Evolutionary conservation across 1,140 invertebrate species (phyloP), one percentile per base, ranked within the genome.

Genomic region (Meteorus sp.): DNA sequence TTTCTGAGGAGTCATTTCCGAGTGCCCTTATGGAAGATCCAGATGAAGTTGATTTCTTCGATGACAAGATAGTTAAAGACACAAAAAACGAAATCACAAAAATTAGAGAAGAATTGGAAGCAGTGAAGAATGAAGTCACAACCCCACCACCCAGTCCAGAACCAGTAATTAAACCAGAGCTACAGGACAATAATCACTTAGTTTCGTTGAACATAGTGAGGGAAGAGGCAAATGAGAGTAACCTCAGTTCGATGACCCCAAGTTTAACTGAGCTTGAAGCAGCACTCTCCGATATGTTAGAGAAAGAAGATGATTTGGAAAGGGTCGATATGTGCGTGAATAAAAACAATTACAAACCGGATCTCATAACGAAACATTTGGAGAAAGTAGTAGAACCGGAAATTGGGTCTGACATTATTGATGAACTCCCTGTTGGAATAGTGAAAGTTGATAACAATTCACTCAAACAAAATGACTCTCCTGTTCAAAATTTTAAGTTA

Each of bases 1-100:
- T 80, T 63, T 78, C 77, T n/a, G 71, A 80, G 58, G 78, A 80
- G 47, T 79, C 77, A 9, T 53, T 80, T 43, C 76, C 78, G 6
- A 64, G 54, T 27, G 77, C 77, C 52, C 76, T 78, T 73, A 53
- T 77, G 2, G 71, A 70, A 50, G 71, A 70, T 2, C 19, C 22
- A 22, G 60, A 63, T 50, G 61, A 54, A 20, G 22, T 51, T 3
- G 58, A 63, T 53, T 57, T 60, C 22, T 60, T 63, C 37, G 62
- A 61, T 17, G 63, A 61, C 3, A 57, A 64, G 20, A 44, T 23
- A 3, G 27, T 15, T 8, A 35, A 45, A 48, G 52, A 51, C 13
- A 52, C 37, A 19, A 61, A 45, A 47, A 56, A 59, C 20, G 52
- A 56, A 29, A 60, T 48, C 13, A 50, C 37, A 22, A 55, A 59